A percentile compares a stretch with the other conserved stretches of the same genome.
These are phyloP conservation scores for Zelostemma sp. DNA, from an alignment of 1,140 invertebrate species.

Conservation along the genomic window DNA sequence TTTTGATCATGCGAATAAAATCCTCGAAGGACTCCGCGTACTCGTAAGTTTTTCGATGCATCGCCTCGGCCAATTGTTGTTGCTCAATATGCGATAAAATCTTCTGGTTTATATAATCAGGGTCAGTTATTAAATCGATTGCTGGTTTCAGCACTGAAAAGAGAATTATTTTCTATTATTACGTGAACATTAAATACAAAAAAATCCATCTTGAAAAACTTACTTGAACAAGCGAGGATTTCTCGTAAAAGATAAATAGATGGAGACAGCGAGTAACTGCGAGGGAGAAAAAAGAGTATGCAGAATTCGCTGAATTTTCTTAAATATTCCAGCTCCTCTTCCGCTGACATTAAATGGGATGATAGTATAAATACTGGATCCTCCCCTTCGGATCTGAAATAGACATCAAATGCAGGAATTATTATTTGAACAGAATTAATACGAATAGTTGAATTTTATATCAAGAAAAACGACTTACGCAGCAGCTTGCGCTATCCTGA, in stretches of 20 bases:
- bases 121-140: slow-evolving; percentile 87
- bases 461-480: slow-evolving; percentile 79
- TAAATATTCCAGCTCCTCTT: slow-evolving; percentile 85
- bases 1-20: slow-evolving; percentile 87
- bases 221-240: slow-evolving; percentile 87
- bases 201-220: slow-evolving; percentile 33
- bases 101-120: slow-evolving; percentile 92
- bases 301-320: slow-evolving; percentile 85
- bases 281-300: slow-evolving; percentile 84
- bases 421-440: background rate
- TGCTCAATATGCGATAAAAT: slow-evolving; percentile 86
- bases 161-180: too few relatives aligned
- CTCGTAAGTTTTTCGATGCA: slow-evolving; percentile 85
- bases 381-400: slow-evolving; percentile 72
- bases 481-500: slow-evolving; percentile 80
- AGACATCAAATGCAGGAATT: background rate
- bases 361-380: slow-evolving; percentile 82
- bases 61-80: slow-evolving; percentile 81
- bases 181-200: too few relatives aligned
- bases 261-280: slow-evolving; percentile 82
- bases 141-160: slow-evolving; percentile 85
- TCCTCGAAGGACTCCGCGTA: slow-evolving; percentile 92
- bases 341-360: slow-evolving; percentile 79
- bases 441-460: background rate
- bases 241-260: slow-evolving; percentile 85